Evolutionary conservation across 2,113 vertebrate genomes (phyloP).

Genomic region (Notarius lentiginosus): DNA sequence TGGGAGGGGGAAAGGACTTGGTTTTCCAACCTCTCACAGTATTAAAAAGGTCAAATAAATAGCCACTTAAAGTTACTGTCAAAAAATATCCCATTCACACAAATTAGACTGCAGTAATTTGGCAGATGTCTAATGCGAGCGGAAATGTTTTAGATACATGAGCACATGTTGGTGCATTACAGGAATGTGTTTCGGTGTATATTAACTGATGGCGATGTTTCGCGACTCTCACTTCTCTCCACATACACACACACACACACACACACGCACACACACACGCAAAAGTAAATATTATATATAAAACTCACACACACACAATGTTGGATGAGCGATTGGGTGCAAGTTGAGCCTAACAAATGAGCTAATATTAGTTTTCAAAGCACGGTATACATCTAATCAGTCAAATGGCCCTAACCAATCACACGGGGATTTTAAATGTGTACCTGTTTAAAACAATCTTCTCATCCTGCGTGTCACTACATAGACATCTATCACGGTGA

Average conservation of each 20-base stretch:
- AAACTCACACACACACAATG: not conserved
- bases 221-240: not conserved
- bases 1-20: slow-evolving; percentile 28
- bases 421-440: slow-evolving; percentile 70
- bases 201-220: not conserved
- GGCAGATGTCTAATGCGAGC: not conserved
- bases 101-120: slow-evolving; percentile 31
- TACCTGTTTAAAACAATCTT: slow-evolving; percentile 79
- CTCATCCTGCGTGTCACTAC: slow-evolving; percentile 56
- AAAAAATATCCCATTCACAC: slow-evolving; percentile 19
- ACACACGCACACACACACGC: no score
- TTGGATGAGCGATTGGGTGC: slow-evolving; percentile 66
- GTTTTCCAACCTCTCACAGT: slow-evolving; percentile 15
- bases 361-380: slow-evolving; percentile 69
- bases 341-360: slow-evolving; percentile 75
- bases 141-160: not conserved
- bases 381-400: slow-evolving; percentile 66
- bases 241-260: not conserved
- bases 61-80: slow-evolving; percentile 44
- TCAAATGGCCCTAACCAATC: slow-evolving; percentile 66
- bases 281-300: no score
- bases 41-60: slow-evolving; percentile 51
- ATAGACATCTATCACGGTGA: slow-evolving; percentile 81
- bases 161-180: not conserved
- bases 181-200: not conserved